Conservation (phyloP, 2,113 vertebrate species). For the Alosa alosa region DNA sequence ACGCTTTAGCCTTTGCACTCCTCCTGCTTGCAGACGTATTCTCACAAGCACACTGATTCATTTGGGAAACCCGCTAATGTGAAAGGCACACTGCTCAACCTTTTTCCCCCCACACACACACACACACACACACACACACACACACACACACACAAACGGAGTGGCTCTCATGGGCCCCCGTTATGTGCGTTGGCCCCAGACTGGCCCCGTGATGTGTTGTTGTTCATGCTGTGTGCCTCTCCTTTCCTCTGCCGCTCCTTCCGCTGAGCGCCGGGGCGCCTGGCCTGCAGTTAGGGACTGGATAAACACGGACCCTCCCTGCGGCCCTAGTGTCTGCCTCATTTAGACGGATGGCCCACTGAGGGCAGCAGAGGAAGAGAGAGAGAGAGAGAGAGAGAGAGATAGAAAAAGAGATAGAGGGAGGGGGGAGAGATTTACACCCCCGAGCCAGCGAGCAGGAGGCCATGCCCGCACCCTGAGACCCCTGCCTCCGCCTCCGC, state of each 20-base stretch:
- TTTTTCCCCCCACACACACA: slow-evolving; percentile 24
- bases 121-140: slow-evolving; percentile 39
- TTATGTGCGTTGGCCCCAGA: slow-evolving; percentile 20
- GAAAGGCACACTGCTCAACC: slow-evolving; percentile 6
- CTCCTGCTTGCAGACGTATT: neutral
- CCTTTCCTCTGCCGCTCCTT: slow-evolving; percentile 55
- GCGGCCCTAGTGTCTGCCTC: slow-evolving; percentile 59
- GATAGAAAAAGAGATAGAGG: neutral
- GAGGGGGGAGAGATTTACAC: slow-evolving; percentile 63
- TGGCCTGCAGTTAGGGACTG: slow-evolving; percentile 53
- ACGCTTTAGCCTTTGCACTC: slow-evolving; percentile 4
- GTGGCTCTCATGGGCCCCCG: neutral
- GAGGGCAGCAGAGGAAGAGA: slow-evolving; percentile 43
- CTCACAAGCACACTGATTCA: slow-evolving; percentile 17
- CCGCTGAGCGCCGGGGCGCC: slow-evolving; percentile 41
- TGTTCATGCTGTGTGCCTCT: slow-evolving; percentile 53
- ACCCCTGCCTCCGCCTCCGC: slow-evolving; percentile 51
- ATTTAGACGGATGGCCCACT: slow-evolving; percentile 61
- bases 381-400: slow-evolving; percentile 28
- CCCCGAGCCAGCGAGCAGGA: slow-evolving; percentile 48
- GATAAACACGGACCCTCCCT: slow-evolving; percentile 58
- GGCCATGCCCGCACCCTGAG: slow-evolving; percentile 48
- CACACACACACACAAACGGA: slow-evolving; percentile 36
- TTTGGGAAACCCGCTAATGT: neutral
- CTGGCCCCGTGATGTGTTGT: slow-evolving; percentile 46